phyloP scores from a whole-genome alignment of 2,888 invertebrate species.

The Tiliacea aurago region DNA sequence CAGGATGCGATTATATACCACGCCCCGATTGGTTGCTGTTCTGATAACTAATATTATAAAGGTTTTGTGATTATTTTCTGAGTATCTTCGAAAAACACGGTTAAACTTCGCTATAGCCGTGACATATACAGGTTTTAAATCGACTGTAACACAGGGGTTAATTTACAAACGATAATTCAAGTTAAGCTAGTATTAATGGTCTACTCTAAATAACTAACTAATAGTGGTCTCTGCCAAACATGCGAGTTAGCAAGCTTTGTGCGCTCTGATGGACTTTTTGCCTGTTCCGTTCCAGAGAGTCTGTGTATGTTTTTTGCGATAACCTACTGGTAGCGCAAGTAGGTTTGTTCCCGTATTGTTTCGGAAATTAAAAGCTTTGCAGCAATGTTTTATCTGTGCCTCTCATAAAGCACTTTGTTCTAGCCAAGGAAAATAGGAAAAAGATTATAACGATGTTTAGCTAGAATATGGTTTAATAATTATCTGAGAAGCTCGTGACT shows the following conservation, averaged over 20 bases:
- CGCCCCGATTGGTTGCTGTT: constrained; percentile 19
- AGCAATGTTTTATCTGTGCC: constrained; percentile 13
- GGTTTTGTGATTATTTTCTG: constrained; percentile 10
- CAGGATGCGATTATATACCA: constrained; percentile 30
- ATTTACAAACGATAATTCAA: too few relatives aligned
- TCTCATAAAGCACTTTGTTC: neutral
- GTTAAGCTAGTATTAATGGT: too few relatives aligned
- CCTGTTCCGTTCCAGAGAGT: constrained; percentile 39
- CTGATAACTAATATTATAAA: constrained; percentile 13
- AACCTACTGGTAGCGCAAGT: constrained; percentile 21
- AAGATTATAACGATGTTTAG: constrained; percentile 4
- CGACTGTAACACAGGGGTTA: neutral
- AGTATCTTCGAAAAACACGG: neutral
- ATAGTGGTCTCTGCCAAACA: constrained; percentile 5
- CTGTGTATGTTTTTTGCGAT: constrained; percentile 37
- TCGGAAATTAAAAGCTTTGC: constrained; percentile 32
- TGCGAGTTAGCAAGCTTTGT: constrained; percentile 52
- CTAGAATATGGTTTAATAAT: neutral
- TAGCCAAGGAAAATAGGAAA: neutral
- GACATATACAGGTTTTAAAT: neutral
- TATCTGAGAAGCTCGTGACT: neutral
- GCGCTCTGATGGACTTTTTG: constrained; percentile 44
- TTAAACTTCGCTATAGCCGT: neutral
- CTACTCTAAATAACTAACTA: too few relatives aligned
- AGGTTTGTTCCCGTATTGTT: constrained; percentile 37